Evolutionary conservation across 2,888 invertebrate genomes (phyloP).

Genomic region (Cataglyphis livida): DNA sequence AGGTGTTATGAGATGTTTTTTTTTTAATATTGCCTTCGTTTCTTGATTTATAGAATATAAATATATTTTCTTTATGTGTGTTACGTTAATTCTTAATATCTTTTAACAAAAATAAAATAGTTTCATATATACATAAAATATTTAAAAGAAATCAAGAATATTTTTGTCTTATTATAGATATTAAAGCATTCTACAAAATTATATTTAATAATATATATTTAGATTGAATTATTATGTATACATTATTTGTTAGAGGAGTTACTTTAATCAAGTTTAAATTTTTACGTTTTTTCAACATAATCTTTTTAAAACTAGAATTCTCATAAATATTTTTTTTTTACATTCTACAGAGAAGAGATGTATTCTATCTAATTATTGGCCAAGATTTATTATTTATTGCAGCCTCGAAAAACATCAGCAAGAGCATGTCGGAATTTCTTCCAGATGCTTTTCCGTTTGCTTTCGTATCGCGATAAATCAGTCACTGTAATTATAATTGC

Average conservation of each 20-base stretch:
- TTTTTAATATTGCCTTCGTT: constrained; percentile 24
- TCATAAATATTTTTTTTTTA: constrained; percentile 4
- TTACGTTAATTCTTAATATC: constrained; percentile 17
- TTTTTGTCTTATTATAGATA: background rate
- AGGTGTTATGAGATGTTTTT: constrained; percentile 40
- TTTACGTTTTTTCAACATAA: background rate
- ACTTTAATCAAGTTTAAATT: constrained; percentile 7
- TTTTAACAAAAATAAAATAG: background rate
- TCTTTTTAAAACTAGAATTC: background rate
- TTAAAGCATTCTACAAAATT: background rate
- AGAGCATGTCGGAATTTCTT: background rate
- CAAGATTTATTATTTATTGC: background rate
- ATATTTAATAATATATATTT: background rate
- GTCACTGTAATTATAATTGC: constrained; percentile 36
- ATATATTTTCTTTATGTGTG: background rate
- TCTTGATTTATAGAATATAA: constrained; percentile 25
- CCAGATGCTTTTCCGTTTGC: background rate
- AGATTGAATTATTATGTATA: background rate
- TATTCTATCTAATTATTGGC: background rate
- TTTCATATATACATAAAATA: background rate
- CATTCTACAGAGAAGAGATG: background rate
- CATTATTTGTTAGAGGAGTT: background rate
- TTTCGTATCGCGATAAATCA: constrained; percentile 1
- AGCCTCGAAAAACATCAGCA: background rate
- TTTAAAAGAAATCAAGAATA: background rate